A percentile compares a stretch with the other conserved stretches of the same genome.
Conservation (phyloP, 2,113 vertebrate genomes). For the Myrmecophaga tridactyla region DNA sequence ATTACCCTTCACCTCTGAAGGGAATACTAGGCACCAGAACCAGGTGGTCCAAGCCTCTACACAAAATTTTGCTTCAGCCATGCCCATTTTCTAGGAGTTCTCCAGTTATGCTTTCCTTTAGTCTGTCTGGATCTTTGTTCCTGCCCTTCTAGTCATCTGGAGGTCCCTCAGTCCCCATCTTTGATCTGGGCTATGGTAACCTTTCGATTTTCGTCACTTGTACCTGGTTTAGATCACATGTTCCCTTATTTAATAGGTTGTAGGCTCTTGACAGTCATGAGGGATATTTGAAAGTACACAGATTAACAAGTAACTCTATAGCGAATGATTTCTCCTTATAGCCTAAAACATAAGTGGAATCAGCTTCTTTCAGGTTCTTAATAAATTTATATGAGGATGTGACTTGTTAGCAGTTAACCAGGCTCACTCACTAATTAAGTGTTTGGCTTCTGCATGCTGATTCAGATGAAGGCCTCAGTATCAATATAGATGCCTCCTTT, state of each 20-base stretch:
- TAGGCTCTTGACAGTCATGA: neutral
- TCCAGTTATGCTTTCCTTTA: neutral
- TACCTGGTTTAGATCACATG: neutral
- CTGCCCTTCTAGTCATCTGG: neutral
- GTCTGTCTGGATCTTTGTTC: neutral
- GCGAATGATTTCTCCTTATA: neutral
- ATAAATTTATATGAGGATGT: neutral
- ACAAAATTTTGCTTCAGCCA: neutral
- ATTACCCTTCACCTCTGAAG: too few relatives aligned
- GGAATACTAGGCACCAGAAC: too few relatives aligned
- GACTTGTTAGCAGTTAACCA: neutral
- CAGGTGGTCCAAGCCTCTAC: neutral
- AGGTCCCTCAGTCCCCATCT: neutral
- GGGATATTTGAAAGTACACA: neutral
- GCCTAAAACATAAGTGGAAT: conserved; percentile 32
- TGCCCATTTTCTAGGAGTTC: neutral
- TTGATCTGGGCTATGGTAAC: neutral
- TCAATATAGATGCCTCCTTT: neutral
- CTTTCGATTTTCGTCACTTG: neutral
- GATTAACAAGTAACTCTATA: neutral
- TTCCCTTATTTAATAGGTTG: neutral
- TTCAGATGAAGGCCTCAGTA: neutral
- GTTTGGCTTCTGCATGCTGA: neutral
- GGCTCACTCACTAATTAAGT: neutral
- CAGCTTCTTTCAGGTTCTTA: conserved; percentile 9